Percentiles rank a stretch among this genome's conserved stretches.
Conservation (phyloP, 2,888 invertebrate genomes). For the Matsumyia berberina region DNA sequence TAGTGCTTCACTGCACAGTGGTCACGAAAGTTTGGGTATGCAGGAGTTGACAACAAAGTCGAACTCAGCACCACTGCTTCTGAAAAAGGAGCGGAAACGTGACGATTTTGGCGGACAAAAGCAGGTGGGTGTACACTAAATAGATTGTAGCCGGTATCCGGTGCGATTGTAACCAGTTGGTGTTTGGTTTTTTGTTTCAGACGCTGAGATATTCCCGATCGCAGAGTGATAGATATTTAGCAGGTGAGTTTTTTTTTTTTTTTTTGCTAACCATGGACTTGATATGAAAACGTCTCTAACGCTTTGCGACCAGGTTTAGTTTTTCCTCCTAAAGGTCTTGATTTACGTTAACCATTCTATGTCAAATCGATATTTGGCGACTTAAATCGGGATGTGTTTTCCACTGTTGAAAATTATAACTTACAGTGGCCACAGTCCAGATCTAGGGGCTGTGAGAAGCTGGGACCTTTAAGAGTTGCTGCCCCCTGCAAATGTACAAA, state of each 20-base stretch:
- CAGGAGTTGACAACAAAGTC: constrained; percentile 84
- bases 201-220: constrained; percentile 84
- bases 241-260: constrained; percentile 81
- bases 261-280: too few relatives aligned
- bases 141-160: neutral
- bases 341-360: too few relatives aligned
- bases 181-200: constrained; percentile 78
- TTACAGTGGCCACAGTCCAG: too few relatives aligned
- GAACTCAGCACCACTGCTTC: constrained; percentile 83
- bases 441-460: too few relatives aligned
- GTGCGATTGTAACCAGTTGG: constrained; percentile 34
- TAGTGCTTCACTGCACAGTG: constrained; percentile 84
- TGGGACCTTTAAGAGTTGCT: too few relatives aligned
- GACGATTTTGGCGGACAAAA: constrained; percentile 83
- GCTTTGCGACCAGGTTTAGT: too few relatives aligned
- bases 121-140: constrained; percentile 80
- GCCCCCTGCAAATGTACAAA: too few relatives aligned
- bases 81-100: constrained; percentile 82
- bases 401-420: too few relatives aligned
- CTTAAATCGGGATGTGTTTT: too few relatives aligned
- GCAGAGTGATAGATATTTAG: constrained; percentile 84
- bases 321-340: too few relatives aligned
- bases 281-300: too few relatives aligned
- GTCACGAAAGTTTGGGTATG: constrained; percentile 82
- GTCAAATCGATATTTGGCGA: too few relatives aligned